These are phyloP conservation scores for Hemiprocne comata DNA, from an alignment of 2,113 vertebrate genomes.

Conservation along the genomic window DNA sequence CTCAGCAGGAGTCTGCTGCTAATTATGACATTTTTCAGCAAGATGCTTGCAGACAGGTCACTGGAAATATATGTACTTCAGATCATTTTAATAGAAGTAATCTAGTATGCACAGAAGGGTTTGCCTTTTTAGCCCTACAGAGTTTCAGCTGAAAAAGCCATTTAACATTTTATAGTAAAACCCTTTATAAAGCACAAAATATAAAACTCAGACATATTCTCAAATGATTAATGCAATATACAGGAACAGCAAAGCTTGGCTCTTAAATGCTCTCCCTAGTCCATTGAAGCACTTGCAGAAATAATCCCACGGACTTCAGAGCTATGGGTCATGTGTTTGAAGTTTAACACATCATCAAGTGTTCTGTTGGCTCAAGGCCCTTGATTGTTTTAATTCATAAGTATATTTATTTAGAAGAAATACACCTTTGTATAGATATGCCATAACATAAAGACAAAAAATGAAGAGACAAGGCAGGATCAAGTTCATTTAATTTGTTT, in stretches of 20 bases:
- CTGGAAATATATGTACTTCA: constrained; percentile 37
- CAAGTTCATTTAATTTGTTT: neutral
- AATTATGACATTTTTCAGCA: constrained; percentile 54
- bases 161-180: constrained; percentile 6
- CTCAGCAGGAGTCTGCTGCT: constrained; percentile 39
- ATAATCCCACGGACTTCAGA: neutral
- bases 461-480: neutral
- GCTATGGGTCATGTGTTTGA: neutral
- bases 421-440: neutral
- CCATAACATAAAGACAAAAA: neutral
- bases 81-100: constrained; percentile 38
- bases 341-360: neutral
- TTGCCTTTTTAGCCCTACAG: neutral
- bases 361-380: neutral
- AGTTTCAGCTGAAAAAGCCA: constrained; percentile 1
- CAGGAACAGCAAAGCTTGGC: neutral
- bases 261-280: neutral
- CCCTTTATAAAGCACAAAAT: constrained; percentile 2
- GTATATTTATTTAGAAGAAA: neutral
- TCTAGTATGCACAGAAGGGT: neutral
- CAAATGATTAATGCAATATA: neutral
- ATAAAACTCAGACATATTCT: neutral
- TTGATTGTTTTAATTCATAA: neutral
- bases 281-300: neutral
- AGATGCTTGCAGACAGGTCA: constrained; percentile 36